Base-by-base conservation (phyloP, 2,113 vertebrate species). In the Eidolon helvum region DNA sequence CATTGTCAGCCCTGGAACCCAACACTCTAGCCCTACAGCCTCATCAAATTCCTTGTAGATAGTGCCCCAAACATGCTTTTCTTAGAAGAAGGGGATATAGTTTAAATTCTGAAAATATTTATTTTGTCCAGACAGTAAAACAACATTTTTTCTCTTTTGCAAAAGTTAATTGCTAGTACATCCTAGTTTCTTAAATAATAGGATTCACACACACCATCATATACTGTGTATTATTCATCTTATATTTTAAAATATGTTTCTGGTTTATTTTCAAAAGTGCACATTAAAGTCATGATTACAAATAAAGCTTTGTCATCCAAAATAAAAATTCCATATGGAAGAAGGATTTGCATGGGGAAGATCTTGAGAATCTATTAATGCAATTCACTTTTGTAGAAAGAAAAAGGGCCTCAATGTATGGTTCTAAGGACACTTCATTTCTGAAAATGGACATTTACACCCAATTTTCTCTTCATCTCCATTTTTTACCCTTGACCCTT, bases 51-150 rank as follows among this genome's bases (percentile, higher is more conserved):
- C 75, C 77, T 71, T 38, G 2, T 38, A 16, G 38, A 2, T 24
- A 16, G n/a, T 2, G 30, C 15, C 79, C 48, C 26, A n/a, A 68
- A 53, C 18, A 65, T 55, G 28, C 4, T 84, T 38, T 78, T 45
- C 12, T 15, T 43, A 43, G 35, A 50, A 14, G 22, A 11, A 7
- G 12, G 1, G 21, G 24, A 4, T 12, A 40, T 11, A 53, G 43
- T 84, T 98, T 92, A 96, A 97, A 97, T 91, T 96, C 72, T 92
- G 85, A 97, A 94, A 97, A 98, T 94, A 82, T 96, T 97, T 97
- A 96, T 98, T 98, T 97, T 97, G 90, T 96, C 74, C 74, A 83
- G 92, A 97, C 57, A 63, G 63, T 90, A 96, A 96, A 96, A 91
- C 61, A 59, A 80, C 24, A 19, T 40, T 61, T 98, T 61, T 72